phyloP scores from a whole-genome alignment of 2,888 invertebrate species.

The Thelaira solivaga region DNA sequence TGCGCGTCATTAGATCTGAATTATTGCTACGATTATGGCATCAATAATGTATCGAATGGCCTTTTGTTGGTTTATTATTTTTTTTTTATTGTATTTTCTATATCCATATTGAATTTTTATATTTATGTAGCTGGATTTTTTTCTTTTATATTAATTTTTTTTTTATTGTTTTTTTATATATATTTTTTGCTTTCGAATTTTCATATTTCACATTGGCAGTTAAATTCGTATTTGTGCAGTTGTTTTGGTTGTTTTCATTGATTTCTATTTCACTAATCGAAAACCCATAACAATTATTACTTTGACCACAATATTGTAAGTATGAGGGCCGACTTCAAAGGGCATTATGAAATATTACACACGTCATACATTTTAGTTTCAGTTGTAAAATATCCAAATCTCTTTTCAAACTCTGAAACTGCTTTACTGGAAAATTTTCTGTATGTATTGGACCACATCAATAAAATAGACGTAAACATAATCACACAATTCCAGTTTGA shows the following conservation, averaged over 20 bases:
- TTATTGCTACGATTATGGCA: conserved; percentile 59
- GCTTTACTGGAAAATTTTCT: no score
- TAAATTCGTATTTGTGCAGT: not conserved
- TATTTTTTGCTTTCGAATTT: not conserved
- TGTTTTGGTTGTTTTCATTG: conserved; percentile 15
- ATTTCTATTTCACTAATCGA: conserved; percentile 24
- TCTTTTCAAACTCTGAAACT: no score
- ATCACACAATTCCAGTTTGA: no score
- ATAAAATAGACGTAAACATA: no score
- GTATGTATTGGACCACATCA: no score
- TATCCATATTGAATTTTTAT: not conserved
- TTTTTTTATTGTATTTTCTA: not conserved
- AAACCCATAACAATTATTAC: conserved; percentile 43
- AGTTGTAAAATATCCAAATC: no score
- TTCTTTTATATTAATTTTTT: not conserved
- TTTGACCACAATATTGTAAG: conserved; percentile 8
- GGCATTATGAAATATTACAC: not conserved
- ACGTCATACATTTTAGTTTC: no score
- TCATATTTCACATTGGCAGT: not conserved
- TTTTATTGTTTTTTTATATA: no score
- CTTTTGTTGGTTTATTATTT: conserved; percentile 24
- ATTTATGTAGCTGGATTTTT: not conserved
- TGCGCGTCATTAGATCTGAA: conserved; percentile 60
- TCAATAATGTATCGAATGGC: conserved; percentile 51
- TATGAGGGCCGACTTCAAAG: not conserved